Percentiles rank a stretch among this genome's conserved stretches.
These are phyloP conservation scores for Calliphora vicina DNA, from an alignment of 1,140 invertebrate genomes.

Conservation along the genomic window DNA sequence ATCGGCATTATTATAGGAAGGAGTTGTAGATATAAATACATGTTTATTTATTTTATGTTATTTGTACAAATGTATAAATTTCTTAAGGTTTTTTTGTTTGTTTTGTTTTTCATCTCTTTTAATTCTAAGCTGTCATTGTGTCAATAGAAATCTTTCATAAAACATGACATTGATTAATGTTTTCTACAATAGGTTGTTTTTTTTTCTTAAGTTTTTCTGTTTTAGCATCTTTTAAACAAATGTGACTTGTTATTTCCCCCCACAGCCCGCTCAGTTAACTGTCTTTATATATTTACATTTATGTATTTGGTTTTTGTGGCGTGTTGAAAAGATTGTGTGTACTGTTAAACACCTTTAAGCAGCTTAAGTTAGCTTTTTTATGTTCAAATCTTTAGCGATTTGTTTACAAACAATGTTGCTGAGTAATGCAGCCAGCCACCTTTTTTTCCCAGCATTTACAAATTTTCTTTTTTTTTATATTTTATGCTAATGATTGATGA, in stretches of 20 bases:
- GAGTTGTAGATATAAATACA: too few species aligned
- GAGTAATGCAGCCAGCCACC: neutral
- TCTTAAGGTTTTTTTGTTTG: neutral
- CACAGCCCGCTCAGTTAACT: too few species aligned
- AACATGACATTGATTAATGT: slow-evolving; percentile 33
- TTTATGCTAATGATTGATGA: neutral
- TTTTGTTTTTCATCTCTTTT: neutral
- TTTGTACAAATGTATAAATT: neutral
- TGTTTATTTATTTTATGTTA: neutral
- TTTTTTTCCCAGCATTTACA: neutral
- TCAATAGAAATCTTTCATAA: slow-evolving; percentile 25
- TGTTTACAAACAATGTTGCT: slow-evolving; percentile 1
- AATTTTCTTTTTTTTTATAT: neutral
- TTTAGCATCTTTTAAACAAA: neutral
- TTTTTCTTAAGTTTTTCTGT: neutral
- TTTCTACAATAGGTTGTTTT: neutral
- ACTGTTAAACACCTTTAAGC: slow-evolving; percentile 7
- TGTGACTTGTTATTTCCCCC: neutral
- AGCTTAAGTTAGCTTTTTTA: neutral
- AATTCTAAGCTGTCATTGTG: slow-evolving; percentile 27
- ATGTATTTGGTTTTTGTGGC: neutral
- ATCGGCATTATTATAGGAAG: too few species aligned
- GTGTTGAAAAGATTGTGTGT: neutral
- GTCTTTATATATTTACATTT: neutral
- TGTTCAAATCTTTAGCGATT: neutral